Conservation (phyloP, 37 sponge, comb jelly and placozoan genomes). For the Tethya wilhelma region DNA sequence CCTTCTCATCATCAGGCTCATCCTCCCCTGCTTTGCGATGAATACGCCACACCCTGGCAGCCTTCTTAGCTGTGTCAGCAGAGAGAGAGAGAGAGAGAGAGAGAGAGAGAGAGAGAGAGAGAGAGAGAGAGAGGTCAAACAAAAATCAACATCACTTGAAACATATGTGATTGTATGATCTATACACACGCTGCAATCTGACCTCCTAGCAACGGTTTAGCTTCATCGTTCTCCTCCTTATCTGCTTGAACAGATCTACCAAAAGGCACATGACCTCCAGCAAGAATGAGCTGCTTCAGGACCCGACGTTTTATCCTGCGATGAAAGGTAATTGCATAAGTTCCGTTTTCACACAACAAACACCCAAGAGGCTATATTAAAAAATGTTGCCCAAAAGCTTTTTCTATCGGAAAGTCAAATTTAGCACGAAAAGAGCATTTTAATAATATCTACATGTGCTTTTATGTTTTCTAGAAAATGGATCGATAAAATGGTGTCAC, state of each 20-base stretch:
- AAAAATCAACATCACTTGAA: neutral
- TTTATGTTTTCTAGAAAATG: no score
- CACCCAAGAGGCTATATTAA: no score
- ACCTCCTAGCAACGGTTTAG: slow-evolving; percentile 31
- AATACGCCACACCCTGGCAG: slow-evolving; percentile 14
- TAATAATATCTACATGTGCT: no score
- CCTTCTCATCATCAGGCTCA: neutral
- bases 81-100: slow-evolving; percentile 1
- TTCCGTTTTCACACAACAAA: no score
- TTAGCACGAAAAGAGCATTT: neutral
- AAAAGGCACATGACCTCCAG: neutral
- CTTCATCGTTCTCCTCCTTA: slow-evolving; percentile 39
- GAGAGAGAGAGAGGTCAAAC: neutral
- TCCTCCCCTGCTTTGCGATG: slow-evolving; percentile 1
- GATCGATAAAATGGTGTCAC: no score
- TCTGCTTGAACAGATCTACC: neutral
- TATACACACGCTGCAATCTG: neutral
- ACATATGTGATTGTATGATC: neutral
- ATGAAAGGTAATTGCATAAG: no score
- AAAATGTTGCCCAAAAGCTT: no score
- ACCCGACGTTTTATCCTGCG: slow-evolving; percentile 58
- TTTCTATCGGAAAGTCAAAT: no score
- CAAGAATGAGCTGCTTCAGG: slow-evolving; percentile 32
- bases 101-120: neutral
- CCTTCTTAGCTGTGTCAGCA: neutral